Evolutionary conservation across 2,113 vertebrate genomes (phyloP).

Genomic region (Pionites leucogaster): DNA sequence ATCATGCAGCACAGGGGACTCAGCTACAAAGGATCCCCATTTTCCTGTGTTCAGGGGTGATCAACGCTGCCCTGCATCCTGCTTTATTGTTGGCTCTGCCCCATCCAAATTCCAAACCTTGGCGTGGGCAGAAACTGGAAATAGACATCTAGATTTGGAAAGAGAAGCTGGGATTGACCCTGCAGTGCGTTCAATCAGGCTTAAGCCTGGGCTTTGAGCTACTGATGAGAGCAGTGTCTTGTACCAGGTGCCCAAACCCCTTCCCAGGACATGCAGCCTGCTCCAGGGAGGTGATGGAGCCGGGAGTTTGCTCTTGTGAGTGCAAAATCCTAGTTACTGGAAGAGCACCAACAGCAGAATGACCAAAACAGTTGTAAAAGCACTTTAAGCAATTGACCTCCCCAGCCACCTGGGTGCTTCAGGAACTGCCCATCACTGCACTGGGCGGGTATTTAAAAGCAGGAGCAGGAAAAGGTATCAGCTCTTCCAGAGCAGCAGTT

Average conservation of each 20-base stretch:
- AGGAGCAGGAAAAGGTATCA: not conserved
- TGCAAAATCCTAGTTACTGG: not conserved
- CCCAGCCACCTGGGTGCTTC: not conserved
- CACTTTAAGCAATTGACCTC: rapidly evolving
- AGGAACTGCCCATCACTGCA: not conserved
- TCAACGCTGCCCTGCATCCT: no score
- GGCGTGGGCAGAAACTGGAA: rapidly evolving
- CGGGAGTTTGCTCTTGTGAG: not conserved
- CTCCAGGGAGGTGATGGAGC: not conserved
- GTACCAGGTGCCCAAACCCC: not conserved
- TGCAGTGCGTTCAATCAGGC: not conserved
- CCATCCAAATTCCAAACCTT: not conserved
- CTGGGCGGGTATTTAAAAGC: not conserved
- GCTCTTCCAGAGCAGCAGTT: not conserved
- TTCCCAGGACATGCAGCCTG: not conserved
- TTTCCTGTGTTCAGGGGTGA: not conserved
- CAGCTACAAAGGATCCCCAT: rapidly evolving
- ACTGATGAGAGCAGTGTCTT: rapidly evolving
- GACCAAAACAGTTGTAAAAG: not conserved
- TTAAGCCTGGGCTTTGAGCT: not conserved
- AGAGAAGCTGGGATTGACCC: not conserved
- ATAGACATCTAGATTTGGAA: not conserved
- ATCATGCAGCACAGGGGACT: rapidly evolving
- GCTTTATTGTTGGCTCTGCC: rapidly evolving
- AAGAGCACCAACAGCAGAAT: not conserved